Evolutionary conservation across 2,888 invertebrate species (phyloP).

Genomic region (Strigamia maritima): DNA sequence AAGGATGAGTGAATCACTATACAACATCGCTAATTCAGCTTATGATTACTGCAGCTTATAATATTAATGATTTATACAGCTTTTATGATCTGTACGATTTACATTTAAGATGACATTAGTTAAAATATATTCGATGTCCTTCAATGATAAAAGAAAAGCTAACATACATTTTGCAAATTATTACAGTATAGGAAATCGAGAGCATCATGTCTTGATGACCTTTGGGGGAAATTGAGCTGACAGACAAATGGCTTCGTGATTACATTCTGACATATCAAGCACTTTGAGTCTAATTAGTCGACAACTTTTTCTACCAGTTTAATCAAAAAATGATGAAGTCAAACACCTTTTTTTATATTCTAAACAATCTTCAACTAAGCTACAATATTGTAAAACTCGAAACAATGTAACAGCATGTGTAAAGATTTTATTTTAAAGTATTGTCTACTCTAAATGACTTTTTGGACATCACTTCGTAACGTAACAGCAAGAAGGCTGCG

Average conservation of each 20-base stretch:
- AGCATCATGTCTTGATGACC: not conserved
- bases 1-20: too few relatives aligned
- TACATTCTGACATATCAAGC: slow-evolving; percentile 24
- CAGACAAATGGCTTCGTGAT: slow-evolving; percentile 27
- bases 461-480: too few relatives aligned
- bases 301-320: slow-evolving; percentile 13
- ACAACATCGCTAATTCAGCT: too few relatives aligned
- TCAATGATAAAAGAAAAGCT: not conserved
- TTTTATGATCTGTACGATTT: too few relatives aligned
- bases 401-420: too few relatives aligned
- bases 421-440: too few relatives aligned
- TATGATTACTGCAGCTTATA: too few relatives aligned
- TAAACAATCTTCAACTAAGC: too few relatives aligned
- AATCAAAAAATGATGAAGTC: slow-evolving; percentile 18
- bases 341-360: not conserved
- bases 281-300: slow-evolving; percentile 17
- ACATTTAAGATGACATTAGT: not conserved
- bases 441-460: not conserved
- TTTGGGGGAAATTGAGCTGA: slow-evolving; percentile 3
- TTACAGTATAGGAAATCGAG: not conserved
- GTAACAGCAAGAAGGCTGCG: too few relatives aligned
- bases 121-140: not conserved
- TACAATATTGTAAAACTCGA: too few relatives aligned
- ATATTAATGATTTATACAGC: too few relatives aligned
- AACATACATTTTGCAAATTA: not conserved